phyloP scores from a whole-genome alignment of 2,888 invertebrate genomes.

The Hirtodrosophila cameraria region DNA sequence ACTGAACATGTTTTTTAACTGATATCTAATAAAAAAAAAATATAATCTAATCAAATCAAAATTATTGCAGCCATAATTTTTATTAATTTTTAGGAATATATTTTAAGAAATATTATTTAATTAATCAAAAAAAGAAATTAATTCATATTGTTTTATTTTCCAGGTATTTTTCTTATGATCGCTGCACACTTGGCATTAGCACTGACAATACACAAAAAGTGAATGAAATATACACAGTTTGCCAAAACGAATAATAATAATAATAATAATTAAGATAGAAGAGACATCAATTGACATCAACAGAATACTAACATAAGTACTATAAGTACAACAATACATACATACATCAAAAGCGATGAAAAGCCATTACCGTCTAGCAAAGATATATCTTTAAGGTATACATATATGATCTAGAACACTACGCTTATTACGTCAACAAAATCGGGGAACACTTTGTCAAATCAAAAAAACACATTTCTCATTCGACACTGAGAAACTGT shows the following conservation, averaged over 20 bases:
- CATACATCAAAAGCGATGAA: constrained; percentile 14
- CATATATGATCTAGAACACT: constrained; percentile 51
- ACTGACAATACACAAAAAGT: constrained; percentile 2
- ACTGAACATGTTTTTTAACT: no score
- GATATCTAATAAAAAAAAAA: no score
- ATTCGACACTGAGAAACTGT: constrained; percentile 53
- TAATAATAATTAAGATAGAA: neutral
- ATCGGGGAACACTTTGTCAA: constrained; percentile 32
- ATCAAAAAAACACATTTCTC: constrained; percentile 41
- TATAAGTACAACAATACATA: constrained; percentile 8
- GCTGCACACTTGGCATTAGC: constrained; percentile 24
- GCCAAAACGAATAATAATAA: constrained; percentile 16
- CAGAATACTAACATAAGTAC: neutral
- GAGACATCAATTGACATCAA: constrained; percentile 7
- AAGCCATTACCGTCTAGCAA: constrained; percentile 20
- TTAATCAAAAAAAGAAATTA: no score
- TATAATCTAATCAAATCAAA: no score
- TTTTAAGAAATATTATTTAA: neutral
- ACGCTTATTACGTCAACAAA: constrained; percentile 51
- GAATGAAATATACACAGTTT: constrained; percentile 8
- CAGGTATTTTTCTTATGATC: constrained; percentile 40
- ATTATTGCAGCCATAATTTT: no score
- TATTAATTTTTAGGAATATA: neutral
- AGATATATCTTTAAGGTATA: constrained; percentile 17
- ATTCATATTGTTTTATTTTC: constrained; percentile 5